Conservation (phyloP, 2,888 invertebrate genomes). For the Bimastos eiseni region DNA sequence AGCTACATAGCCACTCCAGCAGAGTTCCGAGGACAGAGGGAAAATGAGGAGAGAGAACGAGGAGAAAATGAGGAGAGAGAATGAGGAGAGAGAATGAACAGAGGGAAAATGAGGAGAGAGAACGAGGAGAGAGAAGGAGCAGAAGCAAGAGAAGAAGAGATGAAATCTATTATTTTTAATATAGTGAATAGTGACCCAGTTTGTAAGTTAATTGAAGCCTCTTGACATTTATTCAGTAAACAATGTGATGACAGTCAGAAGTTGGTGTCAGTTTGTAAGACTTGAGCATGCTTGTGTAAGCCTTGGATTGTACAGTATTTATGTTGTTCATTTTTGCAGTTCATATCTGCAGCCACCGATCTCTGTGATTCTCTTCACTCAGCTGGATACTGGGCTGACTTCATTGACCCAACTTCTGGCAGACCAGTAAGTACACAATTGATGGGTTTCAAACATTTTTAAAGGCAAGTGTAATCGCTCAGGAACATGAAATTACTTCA, state of each 20-base stretch:
- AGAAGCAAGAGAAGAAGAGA: no score
- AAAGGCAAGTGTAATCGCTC: not conserved
- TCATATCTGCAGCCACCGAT: conserved; percentile 76
- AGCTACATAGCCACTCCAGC: not conserved
- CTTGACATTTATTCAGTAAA: not conserved
- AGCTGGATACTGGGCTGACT: conserved; percentile 84
- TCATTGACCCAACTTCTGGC: conserved; percentile 84
- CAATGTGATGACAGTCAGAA: not conserved
- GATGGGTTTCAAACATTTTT: not conserved
- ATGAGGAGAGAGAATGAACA: not conserved
- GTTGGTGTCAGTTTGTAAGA: not conserved
- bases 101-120: no score
- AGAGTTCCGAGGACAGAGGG: not conserved
- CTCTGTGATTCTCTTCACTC: conserved; percentile 74
- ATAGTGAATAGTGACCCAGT: no score
- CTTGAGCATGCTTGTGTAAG: not conserved
- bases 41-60: not conserved
- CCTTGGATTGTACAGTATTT: not conserved
- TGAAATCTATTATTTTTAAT: no score
- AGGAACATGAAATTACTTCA: not conserved
- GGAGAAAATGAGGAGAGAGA: not conserved
- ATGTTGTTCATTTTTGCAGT: conserved; percentile 65
- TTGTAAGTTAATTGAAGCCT: not conserved
- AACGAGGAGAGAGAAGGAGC: no score
- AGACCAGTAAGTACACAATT: conserved; percentile 66